Evolutionary conservation across 2,113 vertebrate species (phyloP).

Genomic region (Cryptoleucopteryx plumbea): DNA sequence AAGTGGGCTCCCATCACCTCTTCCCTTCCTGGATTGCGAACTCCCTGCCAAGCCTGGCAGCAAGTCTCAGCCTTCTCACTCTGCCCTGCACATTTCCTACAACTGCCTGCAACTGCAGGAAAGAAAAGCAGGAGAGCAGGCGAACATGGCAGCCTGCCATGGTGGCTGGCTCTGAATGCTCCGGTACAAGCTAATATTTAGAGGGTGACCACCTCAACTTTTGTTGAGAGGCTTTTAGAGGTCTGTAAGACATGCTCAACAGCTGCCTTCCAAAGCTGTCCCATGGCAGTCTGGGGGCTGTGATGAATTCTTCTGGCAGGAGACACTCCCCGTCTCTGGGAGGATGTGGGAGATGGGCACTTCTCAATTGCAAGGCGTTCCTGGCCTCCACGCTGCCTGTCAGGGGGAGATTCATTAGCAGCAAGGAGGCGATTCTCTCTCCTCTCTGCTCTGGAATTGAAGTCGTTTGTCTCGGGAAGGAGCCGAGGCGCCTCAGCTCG

Average conservation of each 20-base stretch:
- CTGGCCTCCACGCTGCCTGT: not conserved
- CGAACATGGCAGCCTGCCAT: fast-evolving
- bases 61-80: slow-evolving; percentile 32
- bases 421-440: not conserved
- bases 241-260: not conserved
- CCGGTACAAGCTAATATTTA: not conserved
- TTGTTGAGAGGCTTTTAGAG: not conserved
- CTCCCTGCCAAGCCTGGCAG: not conserved
- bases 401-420: slow-evolving; percentile 14
- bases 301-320: not conserved
- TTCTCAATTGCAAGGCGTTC: not conserved
- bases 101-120: not conserved
- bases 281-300: not conserved
- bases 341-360: not conserved
- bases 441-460: slow-evolving; percentile 33
- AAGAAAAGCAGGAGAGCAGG: not conserved
- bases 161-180: not conserved
- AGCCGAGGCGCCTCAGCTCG: not conserved
- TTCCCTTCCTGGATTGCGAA: not conserved
- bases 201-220: not conserved
- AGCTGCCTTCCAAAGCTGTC: not conserved
- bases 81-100: not conserved
- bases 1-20: not conserved
- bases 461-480: slow-evolving; percentile 3
- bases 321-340: not conserved